phyloP scores from a whole-genome alignment of 2,113 vertebrate genomes.

The Rallus limicola region DNA sequence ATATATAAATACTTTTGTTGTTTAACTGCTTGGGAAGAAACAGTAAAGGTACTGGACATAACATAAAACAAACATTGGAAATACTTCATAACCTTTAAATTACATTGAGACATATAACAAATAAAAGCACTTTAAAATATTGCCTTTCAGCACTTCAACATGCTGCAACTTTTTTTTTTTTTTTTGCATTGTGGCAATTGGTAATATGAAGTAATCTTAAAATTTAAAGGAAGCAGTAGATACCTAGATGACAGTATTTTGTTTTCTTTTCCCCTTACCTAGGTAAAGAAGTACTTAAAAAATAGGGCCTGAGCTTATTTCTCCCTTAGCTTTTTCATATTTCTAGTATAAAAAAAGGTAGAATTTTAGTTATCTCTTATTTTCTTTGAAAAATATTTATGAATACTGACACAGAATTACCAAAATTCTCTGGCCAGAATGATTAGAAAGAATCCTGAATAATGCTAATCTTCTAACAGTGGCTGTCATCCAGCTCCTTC shows the following conservation, averaged over 20 bases:
- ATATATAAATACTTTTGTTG: neutral
- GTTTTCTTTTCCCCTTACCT: neutral
- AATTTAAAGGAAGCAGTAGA: neutral
- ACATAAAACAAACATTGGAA: neutral
- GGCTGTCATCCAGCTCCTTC: neutral
- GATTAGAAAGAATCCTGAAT: neutral
- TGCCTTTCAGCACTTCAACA: neutral
- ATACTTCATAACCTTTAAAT: neutral
- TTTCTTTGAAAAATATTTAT: neutral
- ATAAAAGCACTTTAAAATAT: neutral
- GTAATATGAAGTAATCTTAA: neutral
- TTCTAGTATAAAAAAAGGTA: neutral
- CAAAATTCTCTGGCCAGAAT: neutral
- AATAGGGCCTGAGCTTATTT: neutral
- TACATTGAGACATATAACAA: neutral
- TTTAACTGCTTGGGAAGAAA: neutral
- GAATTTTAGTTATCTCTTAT: neutral
- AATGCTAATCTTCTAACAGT: neutral
- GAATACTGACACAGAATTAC: neutral
- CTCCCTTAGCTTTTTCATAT: neutral
- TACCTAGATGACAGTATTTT: neutral
- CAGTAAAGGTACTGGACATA: neutral
- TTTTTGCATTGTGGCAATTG: neutral
- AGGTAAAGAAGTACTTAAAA: neutral
- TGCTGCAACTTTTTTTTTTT: neutral